These are phyloP conservation scores for Paratilapia polleni DNA, from an alignment of 2,113 vertebrate genomes.

Conservation along the genomic window DNA sequence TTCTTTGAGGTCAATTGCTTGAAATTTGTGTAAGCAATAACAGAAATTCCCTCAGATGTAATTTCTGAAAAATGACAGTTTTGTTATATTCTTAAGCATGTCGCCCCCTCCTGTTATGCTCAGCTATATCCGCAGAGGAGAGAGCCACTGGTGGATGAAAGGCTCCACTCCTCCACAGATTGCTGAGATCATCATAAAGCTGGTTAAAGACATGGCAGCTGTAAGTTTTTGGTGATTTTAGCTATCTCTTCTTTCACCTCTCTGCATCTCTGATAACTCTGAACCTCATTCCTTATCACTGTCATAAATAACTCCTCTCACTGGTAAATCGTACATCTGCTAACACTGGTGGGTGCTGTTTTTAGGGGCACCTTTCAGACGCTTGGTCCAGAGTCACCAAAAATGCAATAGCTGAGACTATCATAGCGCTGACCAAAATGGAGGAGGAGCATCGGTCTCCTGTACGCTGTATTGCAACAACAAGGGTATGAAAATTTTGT, in stretches of 20 bases:
- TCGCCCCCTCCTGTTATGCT: neutral
- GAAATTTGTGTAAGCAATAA: neutral
- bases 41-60: neutral
- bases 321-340: no score
- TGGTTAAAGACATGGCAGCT: slow-evolving; percentile 98
- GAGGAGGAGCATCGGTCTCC: slow-evolving; percentile 97
- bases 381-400: slow-evolving; percentile 98
- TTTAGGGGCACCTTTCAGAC: slow-evolving; percentile 95
- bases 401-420: slow-evolving; percentile 98
- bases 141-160: slow-evolving; percentile 99
- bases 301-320: no score
- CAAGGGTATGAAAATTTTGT: slow-evolving; percentile 82
- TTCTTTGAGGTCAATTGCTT: neutral
- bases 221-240: slow-evolving; percentile 79
- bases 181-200: slow-evolving; percentile 98
- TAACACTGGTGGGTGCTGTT: neutral
- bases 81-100: neutral
- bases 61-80: neutral
- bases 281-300: neutral
- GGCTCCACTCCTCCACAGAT: slow-evolving; percentile 98
- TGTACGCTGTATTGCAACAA: slow-evolving; percentile 96
- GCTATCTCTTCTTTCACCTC: neutral
- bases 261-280: neutral
- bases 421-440: slow-evolving; percentile 99
- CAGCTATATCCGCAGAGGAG: slow-evolving; percentile 95